Base-by-base conservation (phyloP, 2,888 invertebrate genomes). In the Dicyrtomina minuta region DNA sequence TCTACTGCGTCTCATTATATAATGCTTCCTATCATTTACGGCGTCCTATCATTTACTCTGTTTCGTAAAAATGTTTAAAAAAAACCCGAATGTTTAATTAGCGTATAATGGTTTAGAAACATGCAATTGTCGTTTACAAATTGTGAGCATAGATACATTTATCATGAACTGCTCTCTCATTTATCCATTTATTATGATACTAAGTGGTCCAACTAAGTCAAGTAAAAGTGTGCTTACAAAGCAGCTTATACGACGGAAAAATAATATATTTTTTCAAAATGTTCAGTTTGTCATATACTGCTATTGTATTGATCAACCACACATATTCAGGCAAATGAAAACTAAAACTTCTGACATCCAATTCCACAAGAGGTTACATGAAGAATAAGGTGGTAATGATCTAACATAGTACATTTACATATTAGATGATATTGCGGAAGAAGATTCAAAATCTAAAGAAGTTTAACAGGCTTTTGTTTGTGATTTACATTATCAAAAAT, bases 381-480 rank as follows among this genome's bases (percentile, higher is more conserved):
- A 17, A 13, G 66, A 66, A 39, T 55, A 39, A 8, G 27, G 33
- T 20, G 55, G 27, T 17, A 55, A 53, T 15, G 53, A 27, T 6
- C n/a, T 41, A 12, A 56, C 6, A 20, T n/a, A 41, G 15, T 55
- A 39, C 12, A 33, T 66, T 2, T 55, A 41, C 27, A 56, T 66
- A 10, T 24, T 66, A 26, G 56, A 66, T 24, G 56, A 66, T 43
- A 26, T 66, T 15, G 56, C 56, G 56, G 58, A 66, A 17, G 41
- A 66, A 39, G 58, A 33, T 39, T 33, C 66, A 41, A 53, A 33
- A 10, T 53, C 56, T 3, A 66, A 66, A 20, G 24, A 53, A 1
- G 58, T 66, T 8, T 27, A 17, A 24, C 39, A 55, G 26, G 22
- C 55, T 12, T 56, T 56, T 33, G 55, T 41, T 4, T 8, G 55